Evolutionary conservation across 2,797 vertebrate genomes (phyloP), one percentile per base, ranked within the genome.

Genomic region (Ceryle rudis): DNA sequence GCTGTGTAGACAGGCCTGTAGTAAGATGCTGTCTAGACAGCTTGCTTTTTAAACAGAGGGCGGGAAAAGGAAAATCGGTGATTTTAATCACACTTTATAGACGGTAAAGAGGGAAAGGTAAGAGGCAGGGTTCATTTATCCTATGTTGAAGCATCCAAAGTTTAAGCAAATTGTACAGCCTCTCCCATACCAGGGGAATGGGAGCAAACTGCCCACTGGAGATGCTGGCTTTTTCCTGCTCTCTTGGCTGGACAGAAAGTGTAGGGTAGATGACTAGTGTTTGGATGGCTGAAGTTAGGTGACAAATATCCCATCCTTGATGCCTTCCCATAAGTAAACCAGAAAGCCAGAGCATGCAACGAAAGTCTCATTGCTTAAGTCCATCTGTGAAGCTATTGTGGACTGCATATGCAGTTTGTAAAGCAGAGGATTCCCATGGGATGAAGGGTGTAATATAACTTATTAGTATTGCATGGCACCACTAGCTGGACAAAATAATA

Each of bases 1-100:
- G 86, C 86, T 0, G 0, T 14, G 35, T 49, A 11, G 84, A 4
- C 8, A 0, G 31, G 52, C 42, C 33, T 0, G 1, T 29, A 67
- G 79, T 60, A 41, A 66, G 55, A 22, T 1, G 4, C 35, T 16
- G 6, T 41, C 5, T 58, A 77, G n/a, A 29, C 29, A 77, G 15
- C 52, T 77, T 54, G 21, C 41, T 70, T 67, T 65, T 31, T 60
- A 22, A 60, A 35, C 4, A 10, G 12, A 58, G 7, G 4, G 12
- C 2, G 21, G 22, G 23, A 19, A 19, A 46, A 4, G 1, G 3
- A 22, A 64, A 83, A 49, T 2, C 31, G 19, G 2, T 35, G 1
- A 25, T 57, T 86, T 65, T 29, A 19, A 44, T 60, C 3, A 11
- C 5, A 3, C 14, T 80, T 71, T 19, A 31, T 7, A 9, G 19